Base-by-base conservation (phyloP, 2,888 invertebrate species). In the Tinea trinotella region DNA sequence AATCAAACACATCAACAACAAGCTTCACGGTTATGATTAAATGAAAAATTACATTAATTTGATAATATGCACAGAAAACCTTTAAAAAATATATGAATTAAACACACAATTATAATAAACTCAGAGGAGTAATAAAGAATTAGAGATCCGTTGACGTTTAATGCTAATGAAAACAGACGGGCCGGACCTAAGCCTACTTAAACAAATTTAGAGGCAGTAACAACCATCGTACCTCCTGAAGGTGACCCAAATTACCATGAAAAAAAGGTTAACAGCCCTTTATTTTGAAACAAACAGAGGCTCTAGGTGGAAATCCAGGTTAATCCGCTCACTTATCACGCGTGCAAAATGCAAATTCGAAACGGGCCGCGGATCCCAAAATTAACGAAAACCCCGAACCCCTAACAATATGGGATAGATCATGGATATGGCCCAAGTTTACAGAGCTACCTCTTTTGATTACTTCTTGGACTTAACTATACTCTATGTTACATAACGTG, bases 261-360 rank as follows among this genome's bases (percentile, higher is more conserved):
- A 81, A 84, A 84, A 80, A 84, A 79, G 76, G 82, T 84, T 80
- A 82, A 81, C 77, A 80, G 76, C 82, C 82, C 82, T 84, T 84
- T 83, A 83, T 84, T 83, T 82, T 77, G 77, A 81, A 70, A 73
- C 80, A 84, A 82, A 84, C 83, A 80, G 79, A 78, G 81, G 78
- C 80, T 74, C 80, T 77, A 76, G 80, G 63, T 70, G 73, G 72
- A 76, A 80, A 83, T 80, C 83, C 84, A 71, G 68, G 77, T 80
- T 85, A 85, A 85, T 85, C 85, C 85, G 59, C 63, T 73, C 82
- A 85, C 85, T 84, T 85, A 85, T 85, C 85, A 85, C 85, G 80
- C 80, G 84, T 83, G 81, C 83, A 85, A 85, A 85, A 85, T 85
- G 85, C 85, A 85, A 85, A 85, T 85, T 81, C 76, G 61, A 66